phyloP scores from a whole-genome alignment of 35 echinoderm and acorn worm genomes.

The Ophiothrix spiculata region DNA sequence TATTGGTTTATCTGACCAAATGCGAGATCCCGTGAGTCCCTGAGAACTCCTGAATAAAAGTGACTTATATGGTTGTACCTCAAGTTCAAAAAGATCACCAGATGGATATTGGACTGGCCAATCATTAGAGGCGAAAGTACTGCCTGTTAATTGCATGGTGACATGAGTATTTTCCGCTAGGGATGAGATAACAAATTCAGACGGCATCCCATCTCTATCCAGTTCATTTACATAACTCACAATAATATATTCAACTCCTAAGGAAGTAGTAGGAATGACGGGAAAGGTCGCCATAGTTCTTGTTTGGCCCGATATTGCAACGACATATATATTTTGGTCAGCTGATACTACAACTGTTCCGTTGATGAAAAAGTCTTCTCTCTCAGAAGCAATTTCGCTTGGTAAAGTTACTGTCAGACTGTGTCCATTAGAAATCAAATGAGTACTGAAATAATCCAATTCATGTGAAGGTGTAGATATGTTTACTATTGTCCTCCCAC shows the following conservation, averaged over 20 bases:
- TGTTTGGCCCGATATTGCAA: neutral
- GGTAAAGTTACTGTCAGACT: neutral
- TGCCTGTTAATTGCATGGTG: neutral
- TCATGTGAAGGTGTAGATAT: neutral
- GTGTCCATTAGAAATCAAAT: neutral
- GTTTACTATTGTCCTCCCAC: neutral
- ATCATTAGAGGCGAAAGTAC: neutral
- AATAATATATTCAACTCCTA: neutral
- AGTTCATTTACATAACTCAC: neutral
- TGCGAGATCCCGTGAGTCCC: conserved; percentile 19
- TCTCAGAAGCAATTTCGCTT: neutral
- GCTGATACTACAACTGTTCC: neutral
- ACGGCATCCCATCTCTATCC: neutral
- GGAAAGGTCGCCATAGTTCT: neutral
- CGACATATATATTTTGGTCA: neutral
- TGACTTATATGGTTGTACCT: neutral
- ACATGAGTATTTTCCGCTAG: neutral
- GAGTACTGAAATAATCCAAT: neutral
- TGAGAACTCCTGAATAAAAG: conserved; percentile 16
- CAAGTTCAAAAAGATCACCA: neutral
- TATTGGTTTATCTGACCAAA: conserved; percentile 24
- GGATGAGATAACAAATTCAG: neutral
- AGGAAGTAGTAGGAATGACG: neutral
- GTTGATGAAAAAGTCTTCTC: neutral
- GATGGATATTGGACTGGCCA: neutral